Base-by-base conservation (phyloP, 2,797 vertebrate genomes). In the Poeciliopsis infans region DNA sequence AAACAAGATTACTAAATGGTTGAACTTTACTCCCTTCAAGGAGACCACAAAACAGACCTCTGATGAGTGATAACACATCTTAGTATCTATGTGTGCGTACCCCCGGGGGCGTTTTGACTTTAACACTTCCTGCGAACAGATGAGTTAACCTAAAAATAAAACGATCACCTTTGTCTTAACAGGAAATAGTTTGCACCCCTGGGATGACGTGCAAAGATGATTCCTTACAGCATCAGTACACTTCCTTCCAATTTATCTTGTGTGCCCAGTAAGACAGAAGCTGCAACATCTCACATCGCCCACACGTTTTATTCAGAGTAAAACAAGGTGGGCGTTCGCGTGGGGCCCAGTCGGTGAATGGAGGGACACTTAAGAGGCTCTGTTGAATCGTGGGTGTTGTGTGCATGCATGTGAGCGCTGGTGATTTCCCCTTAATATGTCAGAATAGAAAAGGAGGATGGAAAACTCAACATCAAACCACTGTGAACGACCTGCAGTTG, bases 391-490 rank as follows among this genome's bases (percentile, higher is more conserved):
- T 69, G 71, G 8, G 0, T 39, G 46, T 77, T 57, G 53, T 82
- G 68, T 69, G 53, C 71, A 72, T 51, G 41, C 66, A 76, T 39
- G 68, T 61, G 47, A 45, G 72, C 43, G 41, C 31, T 69, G 86
- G 89, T 93, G 88, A 74, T 94, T 91, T 92, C 91, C 88, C 91
- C 39, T 87, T 86, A 74, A 80, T 82, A 88, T 90, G 82, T 91
- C 81, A 86, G 18, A 80, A 83, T 79, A 86, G 76, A 70, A 79
- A 70, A 79, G 16, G 45, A 84, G 46, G 4, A 73, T 90, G 92
- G 91, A 92, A 93, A 93, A 88, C 72, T 72, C 72, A 85, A 23
- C 83, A 80, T 84, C 77, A 84, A 74, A 79, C 66, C 51, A 49
- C 41, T 57, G 47, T 69, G 68, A 86, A 74, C 49, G 80, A 79